Evolutionary conservation across 2,797 vertebrate species (phyloP).

Genomic region (Parauchenoglanis ngamensis): DNA sequence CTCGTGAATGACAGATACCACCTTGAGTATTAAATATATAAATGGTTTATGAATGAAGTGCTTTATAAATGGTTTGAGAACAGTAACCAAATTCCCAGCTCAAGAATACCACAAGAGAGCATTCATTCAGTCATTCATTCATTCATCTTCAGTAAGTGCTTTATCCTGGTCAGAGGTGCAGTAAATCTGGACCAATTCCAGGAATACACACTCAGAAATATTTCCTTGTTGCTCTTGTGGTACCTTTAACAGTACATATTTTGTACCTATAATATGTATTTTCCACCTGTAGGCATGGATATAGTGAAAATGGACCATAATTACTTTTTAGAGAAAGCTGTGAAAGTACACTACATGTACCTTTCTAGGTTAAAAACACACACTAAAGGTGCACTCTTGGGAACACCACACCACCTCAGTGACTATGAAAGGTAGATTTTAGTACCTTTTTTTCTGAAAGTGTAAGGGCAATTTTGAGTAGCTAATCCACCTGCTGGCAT

Average conservation of each 20-base stretch:
- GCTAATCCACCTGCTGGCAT: background rate
- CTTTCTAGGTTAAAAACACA: background rate
- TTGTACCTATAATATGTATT: background rate
- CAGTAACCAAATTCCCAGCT: background rate
- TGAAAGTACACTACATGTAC: background rate
- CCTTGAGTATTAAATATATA: background rate
- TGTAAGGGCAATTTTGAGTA: background rate
- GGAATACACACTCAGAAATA: background rate
- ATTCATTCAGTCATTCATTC: background rate
- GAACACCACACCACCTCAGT: background rate
- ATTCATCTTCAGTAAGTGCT: background rate
- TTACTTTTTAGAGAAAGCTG: background rate
- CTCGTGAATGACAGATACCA: background rate
- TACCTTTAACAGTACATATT: background rate
- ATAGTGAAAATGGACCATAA: background rate
- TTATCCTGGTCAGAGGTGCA: background rate
- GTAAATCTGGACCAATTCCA: background rate
- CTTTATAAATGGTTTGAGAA: conserved; percentile 10
- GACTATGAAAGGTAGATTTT: background rate
- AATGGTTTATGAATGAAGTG: no score
- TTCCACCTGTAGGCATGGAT: background rate
- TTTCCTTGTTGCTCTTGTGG: background rate
- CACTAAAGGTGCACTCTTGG: background rate
- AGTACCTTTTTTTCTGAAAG: background rate
- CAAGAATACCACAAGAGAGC: background rate